Conservation (phyloP, 2,888 invertebrate species). For the Bruchidius siliquastri region DNA sequence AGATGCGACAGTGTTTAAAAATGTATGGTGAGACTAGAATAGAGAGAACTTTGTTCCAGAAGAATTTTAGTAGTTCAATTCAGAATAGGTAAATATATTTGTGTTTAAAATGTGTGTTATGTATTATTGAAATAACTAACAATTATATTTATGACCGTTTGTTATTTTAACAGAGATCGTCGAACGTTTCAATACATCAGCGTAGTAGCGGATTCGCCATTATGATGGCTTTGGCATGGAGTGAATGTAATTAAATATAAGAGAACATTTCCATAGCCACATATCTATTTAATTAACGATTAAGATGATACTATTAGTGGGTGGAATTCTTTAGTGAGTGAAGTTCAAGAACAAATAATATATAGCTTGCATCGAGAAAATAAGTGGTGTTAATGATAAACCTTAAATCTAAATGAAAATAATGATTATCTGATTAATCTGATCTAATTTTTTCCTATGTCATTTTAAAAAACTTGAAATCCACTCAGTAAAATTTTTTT, state of each 20-base stretch:
- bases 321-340: no score
- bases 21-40: slow-evolving; percentile 14
- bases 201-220: neutral
- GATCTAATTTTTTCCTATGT: no score
- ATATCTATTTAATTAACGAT: neutral
- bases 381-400: no score
- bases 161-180: slow-evolving; percentile 1
- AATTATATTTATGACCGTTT: slow-evolving; percentile 3
- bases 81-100: slow-evolving; percentile 14
- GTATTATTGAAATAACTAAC: slow-evolving; percentile 11
- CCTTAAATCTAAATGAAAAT: no score
- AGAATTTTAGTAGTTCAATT: slow-evolving; percentile 5
- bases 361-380: no score
- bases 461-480: no score
- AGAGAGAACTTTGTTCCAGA: slow-evolving; percentile 8
- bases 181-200: neutral
- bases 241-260: neutral
- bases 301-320: neutral
- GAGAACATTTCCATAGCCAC: neutral
- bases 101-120: slow-evolving; percentile 10
- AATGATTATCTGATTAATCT: no score
- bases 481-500: no score
- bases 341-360: no score
- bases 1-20: neutral
- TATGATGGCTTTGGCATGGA: neutral